A percentile compares a stretch with the other conserved stretches of the same genome.
Conservation (phyloP, 2,113 vertebrate genomes). For the Pelvicachromis taeniatus region DNA sequence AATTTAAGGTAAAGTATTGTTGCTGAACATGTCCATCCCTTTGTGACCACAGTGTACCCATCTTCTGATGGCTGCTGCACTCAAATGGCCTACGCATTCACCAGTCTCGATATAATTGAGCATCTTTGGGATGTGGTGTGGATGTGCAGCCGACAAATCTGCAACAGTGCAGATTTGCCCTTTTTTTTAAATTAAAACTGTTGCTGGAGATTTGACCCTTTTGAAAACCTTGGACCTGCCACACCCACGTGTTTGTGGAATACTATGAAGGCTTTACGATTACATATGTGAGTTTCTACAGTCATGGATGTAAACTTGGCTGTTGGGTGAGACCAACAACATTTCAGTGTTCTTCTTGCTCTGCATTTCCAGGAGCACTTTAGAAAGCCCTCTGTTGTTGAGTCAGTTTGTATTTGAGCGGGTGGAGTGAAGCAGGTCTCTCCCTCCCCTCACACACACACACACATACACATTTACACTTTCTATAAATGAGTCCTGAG, state of each 20-base stretch:
- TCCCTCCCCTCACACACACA: not conserved
- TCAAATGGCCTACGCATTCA: not conserved
- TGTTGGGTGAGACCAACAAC: not conserved
- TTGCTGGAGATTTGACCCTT: not conserved
- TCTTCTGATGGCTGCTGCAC: too few relatives aligned
- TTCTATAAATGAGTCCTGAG: not conserved
- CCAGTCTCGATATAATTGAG: not conserved
- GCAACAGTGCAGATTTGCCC: not conserved
- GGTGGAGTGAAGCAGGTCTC: not conserved
- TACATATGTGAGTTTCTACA: not conserved
- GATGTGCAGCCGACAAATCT: not conserved
- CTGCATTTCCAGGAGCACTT: not conserved
- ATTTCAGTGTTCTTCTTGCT: not conserved
- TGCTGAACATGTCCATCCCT: too few relatives aligned
- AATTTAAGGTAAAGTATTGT: too few relatives aligned
- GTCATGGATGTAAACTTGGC: not conserved
- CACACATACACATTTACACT: not conserved
- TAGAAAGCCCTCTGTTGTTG: not conserved
- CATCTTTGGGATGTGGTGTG: not conserved
- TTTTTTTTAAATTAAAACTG: not conserved
- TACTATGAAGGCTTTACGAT: not conserved
- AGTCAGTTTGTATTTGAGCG: not conserved
- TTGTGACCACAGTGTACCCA: too few relatives aligned
- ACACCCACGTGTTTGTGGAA: fast-evolving
- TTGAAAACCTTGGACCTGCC: not conserved